Conservation (phyloP, 2,888 invertebrate genomes). For the Lasius platythorax region DNA sequence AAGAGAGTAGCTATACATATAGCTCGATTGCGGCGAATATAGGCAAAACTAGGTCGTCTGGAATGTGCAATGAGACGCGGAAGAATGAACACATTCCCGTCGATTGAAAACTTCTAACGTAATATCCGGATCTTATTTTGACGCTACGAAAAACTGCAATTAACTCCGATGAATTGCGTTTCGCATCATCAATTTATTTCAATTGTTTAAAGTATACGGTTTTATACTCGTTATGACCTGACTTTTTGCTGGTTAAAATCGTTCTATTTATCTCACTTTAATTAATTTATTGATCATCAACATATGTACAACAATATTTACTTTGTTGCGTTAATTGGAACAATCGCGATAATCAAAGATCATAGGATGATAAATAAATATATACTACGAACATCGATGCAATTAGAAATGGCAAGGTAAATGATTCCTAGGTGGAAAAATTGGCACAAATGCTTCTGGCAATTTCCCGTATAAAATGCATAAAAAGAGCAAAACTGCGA, state of each 20-base stretch:
- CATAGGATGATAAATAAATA: not conserved
- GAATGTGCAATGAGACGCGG: slow-evolving; percentile 40
- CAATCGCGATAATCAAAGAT: not conserved
- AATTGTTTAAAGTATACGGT: not conserved
- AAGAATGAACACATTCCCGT: slow-evolving; percentile 1
- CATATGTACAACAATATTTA: not conserved
- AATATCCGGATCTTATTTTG: not conserved
- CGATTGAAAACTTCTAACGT: slow-evolving; percentile 26
- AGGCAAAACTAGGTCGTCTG: slow-evolving; percentile 28
- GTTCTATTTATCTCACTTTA: not conserved
- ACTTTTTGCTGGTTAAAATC: not conserved
- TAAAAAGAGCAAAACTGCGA: slow-evolving; percentile 15
- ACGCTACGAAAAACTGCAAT: slow-evolving; percentile 30
- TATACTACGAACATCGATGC: not conserved
- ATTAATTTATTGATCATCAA: not conserved
- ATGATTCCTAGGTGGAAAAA: slow-evolving; percentile 25
- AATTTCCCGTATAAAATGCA: slow-evolving; percentile 24
- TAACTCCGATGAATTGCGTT: slow-evolving; percentile 1
- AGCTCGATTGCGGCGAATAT: slow-evolving; percentile 27
- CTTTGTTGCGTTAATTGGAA: slow-evolving; percentile 5
- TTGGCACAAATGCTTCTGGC: not conserved
- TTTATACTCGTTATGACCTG: not conserved
- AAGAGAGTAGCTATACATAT: slow-evolving; percentile 17
- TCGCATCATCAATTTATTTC: slow-evolving; percentile 19
- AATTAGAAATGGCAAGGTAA: slow-evolving; percentile 11